phyloP scores from a whole-genome alignment of 1,140 invertebrate genomes.

The Monomorium pharaonis region DNA sequence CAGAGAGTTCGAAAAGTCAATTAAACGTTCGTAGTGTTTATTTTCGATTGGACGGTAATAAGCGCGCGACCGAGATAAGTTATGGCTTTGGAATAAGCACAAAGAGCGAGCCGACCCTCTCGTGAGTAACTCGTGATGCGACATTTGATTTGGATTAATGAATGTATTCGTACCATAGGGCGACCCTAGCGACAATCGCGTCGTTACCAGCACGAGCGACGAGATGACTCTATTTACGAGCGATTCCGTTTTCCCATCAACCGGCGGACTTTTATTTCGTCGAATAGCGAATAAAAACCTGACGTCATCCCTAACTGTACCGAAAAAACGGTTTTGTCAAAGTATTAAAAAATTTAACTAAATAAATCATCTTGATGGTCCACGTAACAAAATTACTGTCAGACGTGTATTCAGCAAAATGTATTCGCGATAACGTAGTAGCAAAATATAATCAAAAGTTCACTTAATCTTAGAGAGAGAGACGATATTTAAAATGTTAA shows the following conservation, averaged over 20 bases:
- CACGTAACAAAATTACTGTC: too few relatives aligned
- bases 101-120: conserved; percentile 37
- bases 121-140: conserved; percentile 43
- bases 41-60: conserved; percentile 68
- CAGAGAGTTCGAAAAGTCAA: conserved; percentile 68
- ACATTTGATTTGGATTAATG: conserved; percentile 69
- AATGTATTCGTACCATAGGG: conserved; percentile 45
- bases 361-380: too few relatives aligned
- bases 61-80: conserved; percentile 59
- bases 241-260: conserved; percentile 3
- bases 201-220: conserved; percentile 30
- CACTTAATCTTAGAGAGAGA: not conserved
- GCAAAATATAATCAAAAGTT: not conserved
- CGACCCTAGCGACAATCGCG: conserved; percentile 47
- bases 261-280: not conserved
- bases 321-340: too few relatives aligned
- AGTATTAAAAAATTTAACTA: too few relatives aligned
- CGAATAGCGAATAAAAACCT: not conserved
- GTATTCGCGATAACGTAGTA: not conserved
- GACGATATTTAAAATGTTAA: too few relatives aligned
- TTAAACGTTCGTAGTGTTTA: conserved; percentile 63
- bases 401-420: too few relatives aligned
- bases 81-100: conserved; percentile 64
- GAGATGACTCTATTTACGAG: conserved; percentile 48
- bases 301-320: not conserved